Evolutionary conservation across 1,140 invertebrate genomes (phyloP), one percentile per base, ranked within the genome.

Genomic region (Ceratina australensis): DNA sequence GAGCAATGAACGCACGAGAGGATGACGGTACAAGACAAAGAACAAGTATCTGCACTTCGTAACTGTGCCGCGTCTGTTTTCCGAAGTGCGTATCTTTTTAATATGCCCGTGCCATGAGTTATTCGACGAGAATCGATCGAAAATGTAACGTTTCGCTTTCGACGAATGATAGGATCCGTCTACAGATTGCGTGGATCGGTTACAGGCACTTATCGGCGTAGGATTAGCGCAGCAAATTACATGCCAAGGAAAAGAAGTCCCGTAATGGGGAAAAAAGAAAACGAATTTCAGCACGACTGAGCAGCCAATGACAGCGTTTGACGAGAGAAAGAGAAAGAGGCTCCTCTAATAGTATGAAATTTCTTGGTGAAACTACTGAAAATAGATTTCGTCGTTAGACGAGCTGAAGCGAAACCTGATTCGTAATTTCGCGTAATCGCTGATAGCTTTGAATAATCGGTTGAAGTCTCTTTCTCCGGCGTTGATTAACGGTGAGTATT

Each of bases 271-370:
- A 15, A 22, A 56, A 65, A 60, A 52, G 60, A 81, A 85, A 54
- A 79, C 66, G 61, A 72, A 81, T 87, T 87, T 87, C 80, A 79
- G 81, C 84, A 86, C 85, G 84, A 82, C 78, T 76, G 87, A 85
- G 68, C 81, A 86, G 20, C 49, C 68, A 87, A 87, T 84, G 78
- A 88, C 76, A 83, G 72, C 79, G 50, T 85, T 59, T 72, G 63
- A 80, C 78, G 78, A 80, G 72, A 83, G 78, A 87, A 71, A 83
- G 71, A 68, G 66, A 79, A 76, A 72, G 68, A 59, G 33, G 33
- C 16, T 79, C 64, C 72, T 82, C 79, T 87, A 80, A 84, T 79
- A 73, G 56, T 79, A 86, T 80, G 67, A 81, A 81, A 86, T 87
- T 87, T 87, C 79, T 61, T 50, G 4, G 84, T 83, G 83, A 88